Percentiles rank a stretch among this genome's conserved stretches.
Conservation (phyloP, 2,888 invertebrate genomes). For the Noctua fimbriata region DNA sequence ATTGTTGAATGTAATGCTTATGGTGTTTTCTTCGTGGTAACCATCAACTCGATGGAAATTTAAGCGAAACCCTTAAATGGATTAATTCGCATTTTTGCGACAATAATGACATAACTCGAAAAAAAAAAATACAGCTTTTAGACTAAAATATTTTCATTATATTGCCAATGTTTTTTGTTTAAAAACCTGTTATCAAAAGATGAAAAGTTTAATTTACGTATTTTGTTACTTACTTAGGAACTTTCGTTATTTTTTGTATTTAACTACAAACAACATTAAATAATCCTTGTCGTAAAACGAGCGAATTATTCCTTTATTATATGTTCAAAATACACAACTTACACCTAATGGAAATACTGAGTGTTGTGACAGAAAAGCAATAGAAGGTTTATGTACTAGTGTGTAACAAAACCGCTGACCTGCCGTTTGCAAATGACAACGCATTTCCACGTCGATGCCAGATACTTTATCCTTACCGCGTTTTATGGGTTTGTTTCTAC, state of each 20-base stretch:
- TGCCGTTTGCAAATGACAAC: constrained; percentile 63
- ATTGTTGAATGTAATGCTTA: background rate
- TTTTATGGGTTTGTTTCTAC: constrained; percentile 39
- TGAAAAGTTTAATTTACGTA: no score
- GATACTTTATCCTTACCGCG: constrained; percentile 43
- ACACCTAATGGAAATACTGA: background rate
- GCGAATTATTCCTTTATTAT: background rate
- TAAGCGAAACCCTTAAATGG: background rate
- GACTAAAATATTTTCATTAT: no score
- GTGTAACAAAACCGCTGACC: constrained; percentile 57
- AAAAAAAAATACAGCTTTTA: no score
- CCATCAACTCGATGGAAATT: background rate
- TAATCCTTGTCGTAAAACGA: no score
- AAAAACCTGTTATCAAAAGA: no score
- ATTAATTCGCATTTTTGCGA: no score
- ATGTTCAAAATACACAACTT: background rate
- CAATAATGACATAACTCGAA: no score
- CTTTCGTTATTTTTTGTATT: no score
- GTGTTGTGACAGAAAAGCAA: constrained; percentile 37
- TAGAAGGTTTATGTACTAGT: constrained; percentile 23
- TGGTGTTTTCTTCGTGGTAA: background rate
- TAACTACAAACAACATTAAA: no score
- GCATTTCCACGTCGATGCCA: constrained; percentile 50
- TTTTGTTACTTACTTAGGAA: no score
- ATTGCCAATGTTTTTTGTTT: no score